Evolutionary conservation across 2,797 vertebrate genomes (phyloP), one percentile per base, ranked within the genome.

Genomic region (Oophaga sylvatica): DNA sequence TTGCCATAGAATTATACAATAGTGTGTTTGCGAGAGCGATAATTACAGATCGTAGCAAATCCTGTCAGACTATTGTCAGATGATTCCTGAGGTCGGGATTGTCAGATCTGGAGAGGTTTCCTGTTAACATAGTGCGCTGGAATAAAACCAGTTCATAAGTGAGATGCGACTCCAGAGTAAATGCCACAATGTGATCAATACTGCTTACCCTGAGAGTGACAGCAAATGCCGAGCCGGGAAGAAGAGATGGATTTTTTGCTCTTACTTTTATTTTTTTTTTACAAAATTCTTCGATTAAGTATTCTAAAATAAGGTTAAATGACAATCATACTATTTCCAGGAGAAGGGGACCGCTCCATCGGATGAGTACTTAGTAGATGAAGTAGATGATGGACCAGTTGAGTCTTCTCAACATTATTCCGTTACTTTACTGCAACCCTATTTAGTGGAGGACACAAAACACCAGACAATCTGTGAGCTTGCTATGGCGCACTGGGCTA

Each of bases 171-270:
- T 73, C 87, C 53, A 20, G 5, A 65, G 63, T 53, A 81, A 81
- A 71, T 35, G 73, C 71, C 83, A 60, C 79, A 17, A 35, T 15
- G 68, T 31, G 70, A 93, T 93, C 93, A 93, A 93, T 94, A 93
- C 91, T 87, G 87, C 90, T 92, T 93, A 93, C 91, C 93, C 91
- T 90, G 91, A 91, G 91, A 92, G 88, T 91, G 91, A 93, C 92
- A 93, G 92, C 90, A 90, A 91, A 19, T 73, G 60, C 9, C 45
- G 29, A 80, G 57, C 29, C 26, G 56, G 82, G 73, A 60, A 75
- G 77, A 85, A 29, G 41, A 19, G 41, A 35, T 73, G 35, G 82
- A 71, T 80, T 73, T n/a, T 63, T 41, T 41, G 35, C 35, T 45
- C 73, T 22, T 13, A 60, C 48, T n/a, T n/a, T 53, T 53, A 26